Evolutionary conservation across 2,797 vertebrate genomes (phyloP).

Genomic region (Enteromius argenteus): DNA sequence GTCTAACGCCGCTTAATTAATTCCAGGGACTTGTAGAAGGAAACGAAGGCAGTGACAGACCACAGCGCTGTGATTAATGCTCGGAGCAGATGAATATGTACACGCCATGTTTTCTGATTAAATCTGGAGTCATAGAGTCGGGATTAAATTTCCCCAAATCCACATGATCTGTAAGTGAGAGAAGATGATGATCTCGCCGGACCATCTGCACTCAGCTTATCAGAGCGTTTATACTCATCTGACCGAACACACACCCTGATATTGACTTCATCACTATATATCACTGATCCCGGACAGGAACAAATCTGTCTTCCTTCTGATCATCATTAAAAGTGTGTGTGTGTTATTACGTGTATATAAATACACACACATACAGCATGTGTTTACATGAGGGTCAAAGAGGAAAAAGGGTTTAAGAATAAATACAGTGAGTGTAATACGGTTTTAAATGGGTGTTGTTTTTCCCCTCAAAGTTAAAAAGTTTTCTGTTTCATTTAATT

Average conservation of each 20-base stretch:
- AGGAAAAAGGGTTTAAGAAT: no score
- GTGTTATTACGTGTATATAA: no score
- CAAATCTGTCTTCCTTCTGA: slow-evolving; percentile 45
- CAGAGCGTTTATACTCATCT: slow-evolving; percentile 35
- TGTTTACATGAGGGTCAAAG: no score
- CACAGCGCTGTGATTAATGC: slow-evolving; percentile 49
- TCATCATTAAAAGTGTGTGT: no score
- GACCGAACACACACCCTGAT: neutral
- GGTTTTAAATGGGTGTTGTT: no score
- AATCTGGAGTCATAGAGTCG: slow-evolving; percentile 61
- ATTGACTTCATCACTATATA: slow-evolving; percentile 47
- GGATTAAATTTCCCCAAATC: slow-evolving; percentile 61
- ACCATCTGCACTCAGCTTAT: slow-evolving; percentile 41
- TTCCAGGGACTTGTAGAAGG: slow-evolving; percentile 21
- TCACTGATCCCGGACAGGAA: slow-evolving; percentile 20
- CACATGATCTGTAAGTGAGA: slow-evolving; percentile 62
- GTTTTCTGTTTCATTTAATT: no score
- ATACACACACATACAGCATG: no score
- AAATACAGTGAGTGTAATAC: no score
- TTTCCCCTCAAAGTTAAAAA: no score
- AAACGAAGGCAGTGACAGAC: slow-evolving; percentile 50
- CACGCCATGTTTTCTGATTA: slow-evolving; percentile 63
- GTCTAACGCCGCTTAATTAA: slow-evolving; percentile 45
- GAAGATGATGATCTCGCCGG: slow-evolving; percentile 53
- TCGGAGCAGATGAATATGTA: slow-evolving; percentile 65